Evolutionary conservation across 2,888 invertebrate genomes (phyloP), one percentile per base, ranked within the genome.

Genomic region (Tipula confusa): DNA sequence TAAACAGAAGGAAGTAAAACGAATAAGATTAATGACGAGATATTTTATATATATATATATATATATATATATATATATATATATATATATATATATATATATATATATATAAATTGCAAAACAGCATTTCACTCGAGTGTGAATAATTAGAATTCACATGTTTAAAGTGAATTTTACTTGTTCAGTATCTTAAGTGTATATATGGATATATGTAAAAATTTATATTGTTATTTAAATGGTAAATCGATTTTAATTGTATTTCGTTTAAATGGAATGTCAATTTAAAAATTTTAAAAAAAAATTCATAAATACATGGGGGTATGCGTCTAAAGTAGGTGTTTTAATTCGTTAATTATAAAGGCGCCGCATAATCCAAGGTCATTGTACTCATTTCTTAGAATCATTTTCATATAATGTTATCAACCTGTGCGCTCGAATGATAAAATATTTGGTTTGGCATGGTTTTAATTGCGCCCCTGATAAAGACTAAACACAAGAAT

Each of bases 1-100:
- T 64, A 64, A 64, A 64, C 64, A 64, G 64, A 64, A 64, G 64
- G 64, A 64, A 64, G 64, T 64, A 64, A 64, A 64, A 64, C 64
- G 64, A 64, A 64, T 64, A 64, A 64, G 64, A 64, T 64, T 64
- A 64, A 64, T 64, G 64, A 64, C 64, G 64, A 64, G 64, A 24
- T 64, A 64, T 64, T 64, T 24, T 64, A 64, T 43, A 38, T 38
- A 38, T 31, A 36, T 43, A 43, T 43, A n/a, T n/a, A n/a, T n/a
- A n/a, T n/a, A n/a, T n/a, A n/a, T n/a, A n/a, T n/a, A n/a, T n/a
- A n/a, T n/a, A n/a, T n/a, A n/a, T n/a, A n/a, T n/a, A n/a, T n/a
- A n/a, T n/a, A n/a, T n/a, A n/a, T n/a, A n/a, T n/a, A n/a, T n/a
- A n/a, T n/a, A n/a, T n/a, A n/a, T n/a, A n/a, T n/a, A n/a, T n/a